Base-by-base conservation (phyloP, 1,140 invertebrate genomes). In the Ips typographus region DNA sequence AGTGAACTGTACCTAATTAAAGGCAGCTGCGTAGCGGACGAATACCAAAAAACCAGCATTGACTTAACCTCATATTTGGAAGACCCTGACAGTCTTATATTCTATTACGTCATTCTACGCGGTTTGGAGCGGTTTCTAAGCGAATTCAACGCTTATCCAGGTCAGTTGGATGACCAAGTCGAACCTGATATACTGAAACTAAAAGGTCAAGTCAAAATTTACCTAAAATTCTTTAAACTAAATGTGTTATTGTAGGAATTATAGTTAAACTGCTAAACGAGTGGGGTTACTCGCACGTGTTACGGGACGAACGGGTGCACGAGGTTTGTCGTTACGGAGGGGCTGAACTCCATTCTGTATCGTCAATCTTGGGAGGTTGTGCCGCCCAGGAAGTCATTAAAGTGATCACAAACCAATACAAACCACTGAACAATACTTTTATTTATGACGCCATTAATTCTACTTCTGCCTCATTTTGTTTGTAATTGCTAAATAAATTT, bases 331-430 rank as follows among this genome's bases (percentile, higher is more conserved):
- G 91, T 52, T 99, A 95, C 83, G 97, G 97, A 53, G 95, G 94
- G 22, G 87, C 92, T 4, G 96, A 99, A 83, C 82, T 98, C 49
- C 97, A 99, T 82, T 93, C 94, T 41, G 87, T 99, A n/a, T 95
- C 96, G 40, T 90, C 96, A 4, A 96, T 96, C 80, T 85, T 99
- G 66, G 89, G 92, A 73, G 98, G 96, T 1, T 91, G 94, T 78
- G 91, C 91, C 47, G 95, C 96, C 7, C 98, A 99, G 76, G 98
- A 99, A 84, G 89, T 90, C 2, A 98, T 99, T 65, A 99, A 99
- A 85, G 84, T 99, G n/a, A 87, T 98, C 53, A 99, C 98, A 1
- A 88, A 89, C 75, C 98, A 99, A 83, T 99, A 98, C 81, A 92
- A 96, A 77, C 96, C 97, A 6, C 85, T 99, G 47, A 90, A 98